Evolutionary conservation across 1,140 invertebrate genomes (phyloP), one percentile per base, ranked within the genome.

Genomic region (Bombus soroeensis): DNA sequence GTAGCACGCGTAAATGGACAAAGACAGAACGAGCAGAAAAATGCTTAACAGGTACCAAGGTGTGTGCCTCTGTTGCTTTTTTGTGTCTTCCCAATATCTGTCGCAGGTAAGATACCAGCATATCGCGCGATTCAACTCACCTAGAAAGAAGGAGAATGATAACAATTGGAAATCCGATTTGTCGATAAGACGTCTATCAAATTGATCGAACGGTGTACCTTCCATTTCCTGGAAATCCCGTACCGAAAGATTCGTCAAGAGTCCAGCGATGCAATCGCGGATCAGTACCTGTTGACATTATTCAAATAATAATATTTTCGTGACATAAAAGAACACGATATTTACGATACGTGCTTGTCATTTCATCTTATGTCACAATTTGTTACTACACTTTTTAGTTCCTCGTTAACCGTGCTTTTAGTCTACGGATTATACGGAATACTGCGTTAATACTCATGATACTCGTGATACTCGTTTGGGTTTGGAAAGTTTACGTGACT

Each of bases 101-200:
- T 98, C 98, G 94, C 98, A 99, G 82, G 98, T 98, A 87, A 99
- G 95, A 94, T 98, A 98, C 97, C 98, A 98, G 93, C 98, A 99
- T 74, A 98, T 97, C 18, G 97, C 97, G 90, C 97, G 96, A 93
- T 98, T 97, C 93, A 98, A 96, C 92, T 98, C 97, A 92, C 97
- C 98, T 98, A 91, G 93, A 81, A 43, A 8, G 13, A 3, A 73
- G 81, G 47, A 75, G 1, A 13, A 43, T 6, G 12, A 32, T n/a
- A 1, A 25, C 32, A 47, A 18, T 72, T 13, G 13, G 3, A 47
- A 47, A 43, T 12, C 3, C 0, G 18, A n/a, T 5, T n/a, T n/a
- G 6, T 73, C 13, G 8, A 32, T 68, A 43, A n/a, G 28, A 18
- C 3, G 6, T 39, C 0, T n/a, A 13, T 47, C 41, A 32, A 34